Percentiles rank a stretch among this genome's conserved stretches.
phyloP scores from a whole-genome alignment of 2,888 invertebrate species.

The Adelognathus sp. region DNA sequence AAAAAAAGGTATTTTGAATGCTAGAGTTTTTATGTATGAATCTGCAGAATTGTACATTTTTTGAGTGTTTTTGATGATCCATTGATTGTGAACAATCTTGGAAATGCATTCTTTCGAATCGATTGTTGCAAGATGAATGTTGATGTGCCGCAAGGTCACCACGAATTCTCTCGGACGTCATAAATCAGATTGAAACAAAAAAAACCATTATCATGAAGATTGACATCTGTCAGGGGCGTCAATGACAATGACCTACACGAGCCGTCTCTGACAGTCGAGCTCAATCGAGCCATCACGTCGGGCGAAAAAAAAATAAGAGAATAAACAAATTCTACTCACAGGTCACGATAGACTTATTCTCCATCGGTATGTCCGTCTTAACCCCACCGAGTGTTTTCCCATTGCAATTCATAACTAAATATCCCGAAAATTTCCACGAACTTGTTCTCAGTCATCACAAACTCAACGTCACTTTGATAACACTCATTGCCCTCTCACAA shows the following conservation, averaged over 20 bases:
- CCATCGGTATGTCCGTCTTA: conserved; percentile 80
- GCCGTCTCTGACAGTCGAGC: conserved; percentile 48
- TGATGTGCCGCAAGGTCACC: background rate
- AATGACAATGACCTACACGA: conserved; percentile 63
- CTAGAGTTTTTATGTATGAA: no score
- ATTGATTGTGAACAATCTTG: no score
- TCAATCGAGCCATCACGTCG: background rate
- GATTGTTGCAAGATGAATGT: background rate
- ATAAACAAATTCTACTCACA: conserved; percentile 83
- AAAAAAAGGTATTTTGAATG: no score
- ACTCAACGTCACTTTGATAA: conserved; percentile 39
- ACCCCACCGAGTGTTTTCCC: conserved; percentile 71
- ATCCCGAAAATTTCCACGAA: conserved; percentile 63
- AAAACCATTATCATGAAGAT: conserved; percentile 44
- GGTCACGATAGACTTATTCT: conserved; percentile 88
- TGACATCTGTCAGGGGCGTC: conserved; percentile 61
- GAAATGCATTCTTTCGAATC: no score
- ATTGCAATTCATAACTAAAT: conserved; percentile 79
- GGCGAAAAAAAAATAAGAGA: background rate
- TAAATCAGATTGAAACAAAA: conserved; percentile 20
- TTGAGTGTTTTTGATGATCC: no score
- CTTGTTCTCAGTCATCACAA: conserved; percentile 72
- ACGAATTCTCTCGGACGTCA: conserved; percentile 11
- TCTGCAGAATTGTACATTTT: no score
- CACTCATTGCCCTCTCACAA: conserved; percentile 1